These are phyloP conservation scores for Pelodytes ibericus DNA, from an alignment of 2,797 vertebrate species.

Conservation along the genomic window DNA sequence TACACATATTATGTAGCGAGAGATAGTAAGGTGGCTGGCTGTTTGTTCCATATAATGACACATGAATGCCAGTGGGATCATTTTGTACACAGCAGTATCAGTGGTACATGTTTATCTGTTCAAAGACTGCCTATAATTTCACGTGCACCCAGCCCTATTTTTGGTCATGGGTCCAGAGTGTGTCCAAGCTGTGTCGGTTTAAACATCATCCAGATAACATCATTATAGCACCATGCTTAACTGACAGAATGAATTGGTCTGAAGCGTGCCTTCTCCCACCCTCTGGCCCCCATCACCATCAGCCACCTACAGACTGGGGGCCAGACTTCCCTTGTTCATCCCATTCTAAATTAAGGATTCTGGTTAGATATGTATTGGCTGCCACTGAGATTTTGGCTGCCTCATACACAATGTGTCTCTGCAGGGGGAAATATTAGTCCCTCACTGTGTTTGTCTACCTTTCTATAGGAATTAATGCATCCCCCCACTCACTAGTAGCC, in stretches of 20 bases:
- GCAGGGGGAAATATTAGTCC: constrained; percentile 65
- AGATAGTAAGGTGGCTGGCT: too few species aligned
- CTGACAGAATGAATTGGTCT: background rate
- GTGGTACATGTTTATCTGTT: too few species aligned
- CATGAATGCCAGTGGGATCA: too few species aligned
- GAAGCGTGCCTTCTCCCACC: constrained; percentile 7
- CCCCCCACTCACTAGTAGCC: constrained; percentile 59
- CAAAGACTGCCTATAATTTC: too few species aligned
- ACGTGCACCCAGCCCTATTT: background rate
- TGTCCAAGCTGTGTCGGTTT: background rate
- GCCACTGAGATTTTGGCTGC: constrained; percentile 58
- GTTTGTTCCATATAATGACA: too few species aligned
- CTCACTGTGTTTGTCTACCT: constrained; percentile 68
- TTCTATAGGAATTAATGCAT: constrained; percentile 70
- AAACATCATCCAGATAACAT: background rate
- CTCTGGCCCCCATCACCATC: background rate
- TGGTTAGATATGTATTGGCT: constrained; percentile 54
- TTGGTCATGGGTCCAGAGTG: background rate
- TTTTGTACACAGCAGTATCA: too few species aligned
- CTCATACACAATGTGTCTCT: constrained; percentile 64
- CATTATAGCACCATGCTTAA: background rate
- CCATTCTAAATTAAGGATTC: constrained; percentile 35
- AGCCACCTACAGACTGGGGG: constrained; percentile 37
- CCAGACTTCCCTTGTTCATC: constrained; percentile 2
- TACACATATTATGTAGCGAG: too few species aligned